Conservation (phyloP, 2,888 invertebrate species). For the Clanis bilineata region DNA sequence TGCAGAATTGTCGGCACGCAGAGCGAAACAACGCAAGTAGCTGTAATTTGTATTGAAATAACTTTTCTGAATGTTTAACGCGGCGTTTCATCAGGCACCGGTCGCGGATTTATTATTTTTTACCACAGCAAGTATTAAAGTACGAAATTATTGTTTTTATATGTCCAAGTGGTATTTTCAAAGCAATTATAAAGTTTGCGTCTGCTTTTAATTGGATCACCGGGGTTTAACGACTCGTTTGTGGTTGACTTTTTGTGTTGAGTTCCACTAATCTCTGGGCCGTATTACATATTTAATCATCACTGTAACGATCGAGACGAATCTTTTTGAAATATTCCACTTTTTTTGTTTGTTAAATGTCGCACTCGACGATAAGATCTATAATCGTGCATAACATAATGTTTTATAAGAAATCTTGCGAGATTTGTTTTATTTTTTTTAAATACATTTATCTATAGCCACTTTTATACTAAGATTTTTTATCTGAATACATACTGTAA, state of each 20-base stretch:
- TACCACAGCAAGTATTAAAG: slow-evolving; percentile 70
- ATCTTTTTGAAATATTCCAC: slow-evolving; percentile 10
- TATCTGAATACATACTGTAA: too few species aligned
- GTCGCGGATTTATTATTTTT: slow-evolving; percentile 78
- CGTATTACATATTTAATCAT: slow-evolving; percentile 18
- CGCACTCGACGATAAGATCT: neutral
- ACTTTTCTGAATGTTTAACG: slow-evolving; percentile 76
- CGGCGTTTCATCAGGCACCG: slow-evolving; percentile 72
- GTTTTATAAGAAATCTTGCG: neutral
- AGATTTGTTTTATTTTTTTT: neutral
- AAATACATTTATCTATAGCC: too few species aligned
- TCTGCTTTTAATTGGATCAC: slow-evolving; percentile 77
- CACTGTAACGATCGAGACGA: slow-evolving; percentile 15
- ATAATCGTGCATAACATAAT: neutral
- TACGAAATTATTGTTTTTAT: slow-evolving; percentile 81
- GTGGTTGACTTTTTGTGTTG: slow-evolving; percentile 55
- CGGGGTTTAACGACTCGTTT: slow-evolving; percentile 67
- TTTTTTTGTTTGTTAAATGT: neutral
- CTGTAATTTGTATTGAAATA: slow-evolving; percentile 81
- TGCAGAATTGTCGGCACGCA: slow-evolving; percentile 78
- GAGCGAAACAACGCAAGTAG: slow-evolving; percentile 74
- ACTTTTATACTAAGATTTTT: too few species aligned
- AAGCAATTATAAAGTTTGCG: slow-evolving; percentile 78
- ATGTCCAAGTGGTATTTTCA: slow-evolving; percentile 74
- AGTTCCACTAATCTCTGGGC: slow-evolving; percentile 43